Conservation (phyloP, 2,888 invertebrate species). For the Andrena bucephala region DNA sequence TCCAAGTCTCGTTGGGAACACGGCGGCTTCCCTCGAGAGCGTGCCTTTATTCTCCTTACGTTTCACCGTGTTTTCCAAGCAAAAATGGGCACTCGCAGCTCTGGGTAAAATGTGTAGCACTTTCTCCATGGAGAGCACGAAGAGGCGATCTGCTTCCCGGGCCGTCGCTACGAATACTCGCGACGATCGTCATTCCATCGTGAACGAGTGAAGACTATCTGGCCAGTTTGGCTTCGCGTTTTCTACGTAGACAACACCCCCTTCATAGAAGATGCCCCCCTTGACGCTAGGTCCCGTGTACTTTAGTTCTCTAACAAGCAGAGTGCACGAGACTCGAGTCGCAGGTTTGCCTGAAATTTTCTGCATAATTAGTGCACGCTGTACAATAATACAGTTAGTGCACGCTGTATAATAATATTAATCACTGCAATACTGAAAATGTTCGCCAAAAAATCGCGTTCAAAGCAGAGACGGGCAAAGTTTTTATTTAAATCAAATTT, state of each 20-base stretch:
- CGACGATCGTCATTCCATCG: background rate
- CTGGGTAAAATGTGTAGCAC: too few relatives aligned
- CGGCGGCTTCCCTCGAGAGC: slow-evolving; percentile 58
- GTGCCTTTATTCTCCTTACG: slow-evolving; percentile 61
- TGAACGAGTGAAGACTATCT: slow-evolving; percentile 24
- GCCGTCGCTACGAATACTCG: slow-evolving; percentile 12
- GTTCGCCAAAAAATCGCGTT: too few relatives aligned
- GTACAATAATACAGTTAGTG: too few relatives aligned
- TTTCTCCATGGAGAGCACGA: slow-evolving; percentile 25
- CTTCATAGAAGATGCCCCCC: slow-evolving; percentile 17
- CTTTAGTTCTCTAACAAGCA: slow-evolving; percentile 19
- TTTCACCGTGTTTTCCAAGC: background rate
- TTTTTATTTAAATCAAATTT: too few relatives aligned
- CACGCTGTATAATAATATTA: too few relatives aligned
- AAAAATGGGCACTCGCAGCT: background rate
- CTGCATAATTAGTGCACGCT: too few relatives aligned
- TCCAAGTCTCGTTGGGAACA: slow-evolving; percentile 1
- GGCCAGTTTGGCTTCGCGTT: slow-evolving; percentile 46
- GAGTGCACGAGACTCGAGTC: too few relatives aligned
- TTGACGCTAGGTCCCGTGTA: slow-evolving; percentile 2
- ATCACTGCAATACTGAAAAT: too few relatives aligned
- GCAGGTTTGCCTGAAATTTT: too few relatives aligned
- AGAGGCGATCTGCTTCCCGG: slow-evolving; percentile 18
- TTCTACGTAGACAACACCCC: slow-evolving; percentile 44
- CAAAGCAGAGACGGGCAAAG: too few relatives aligned